Percentiles rank a stretch among this genome's conserved stretches.
Conservation (phyloP, 2,113 vertebrate genomes). For the Myrmophylax atrothorax region DNA sequence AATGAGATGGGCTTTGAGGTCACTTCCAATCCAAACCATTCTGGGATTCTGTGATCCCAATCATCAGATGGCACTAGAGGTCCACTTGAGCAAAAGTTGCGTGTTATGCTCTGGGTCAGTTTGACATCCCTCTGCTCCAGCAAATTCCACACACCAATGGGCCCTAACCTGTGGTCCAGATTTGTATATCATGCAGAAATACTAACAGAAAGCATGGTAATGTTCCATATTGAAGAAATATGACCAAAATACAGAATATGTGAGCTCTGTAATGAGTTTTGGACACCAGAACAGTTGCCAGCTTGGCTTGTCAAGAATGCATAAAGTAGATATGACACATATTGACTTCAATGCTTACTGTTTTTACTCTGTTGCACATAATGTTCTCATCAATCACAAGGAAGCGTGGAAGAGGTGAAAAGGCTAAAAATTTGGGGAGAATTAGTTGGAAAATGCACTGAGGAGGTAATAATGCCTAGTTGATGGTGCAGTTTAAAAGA, state of each 20-base stretch:
- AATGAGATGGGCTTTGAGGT: not conserved
- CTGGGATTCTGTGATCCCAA: not conserved
- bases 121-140: not conserved
- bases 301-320: not conserved
- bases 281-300: not conserved
- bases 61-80: not conserved
- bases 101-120: fast-evolving
- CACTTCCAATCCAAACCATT: not conserved
- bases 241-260: not conserved
- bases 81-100: not conserved
- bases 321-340: not conserved
- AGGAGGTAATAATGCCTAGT: not conserved
- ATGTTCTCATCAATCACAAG: not conserved
- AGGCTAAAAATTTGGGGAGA: not conserved
- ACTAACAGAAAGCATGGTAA: not conserved
- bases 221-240: not conserved
- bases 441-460: not conserved
- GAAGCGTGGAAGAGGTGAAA: not conserved
- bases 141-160: not conserved
- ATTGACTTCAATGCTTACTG: not conserved
- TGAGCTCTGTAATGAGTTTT: not conserved
- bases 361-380: not conserved
- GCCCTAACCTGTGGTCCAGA: not conserved
- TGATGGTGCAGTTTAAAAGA: not conserved
- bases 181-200: not conserved